A percentile compares a stretch with the other conserved stretches of the same genome.
Conservation (phyloP, 1,140 invertebrate genomes). For the Drosophila murphyi region DNA sequence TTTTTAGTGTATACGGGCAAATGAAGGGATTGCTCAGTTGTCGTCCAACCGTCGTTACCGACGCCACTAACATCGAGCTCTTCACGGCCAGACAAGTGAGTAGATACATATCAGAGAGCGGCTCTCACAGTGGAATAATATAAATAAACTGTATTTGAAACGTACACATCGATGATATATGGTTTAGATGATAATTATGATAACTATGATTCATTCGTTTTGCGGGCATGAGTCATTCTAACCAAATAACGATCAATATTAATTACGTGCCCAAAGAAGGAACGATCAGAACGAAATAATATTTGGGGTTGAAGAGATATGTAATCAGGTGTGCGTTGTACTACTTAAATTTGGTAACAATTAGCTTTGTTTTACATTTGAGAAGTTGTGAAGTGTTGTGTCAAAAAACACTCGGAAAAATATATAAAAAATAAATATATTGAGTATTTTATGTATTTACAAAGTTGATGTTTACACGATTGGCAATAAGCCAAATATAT, state of each 20-base stretch:
- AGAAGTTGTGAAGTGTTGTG: background rate
- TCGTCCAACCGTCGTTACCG: conserved; percentile 61
- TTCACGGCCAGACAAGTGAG: conserved; percentile 46
- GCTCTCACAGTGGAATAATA: conserved; percentile 8
- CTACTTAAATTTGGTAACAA: conserved; percentile 29
- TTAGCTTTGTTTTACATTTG: background rate
- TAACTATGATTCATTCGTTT: conserved; percentile 30
- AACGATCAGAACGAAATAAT: background rate
- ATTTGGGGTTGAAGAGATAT: background rate
- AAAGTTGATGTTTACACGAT: too few relatives aligned
- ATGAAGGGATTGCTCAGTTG: conserved; percentile 55
- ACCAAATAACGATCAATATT: background rate
- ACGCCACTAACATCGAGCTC: conserved; percentile 56
- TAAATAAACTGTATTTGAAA: background rate
- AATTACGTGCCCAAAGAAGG: background rate
- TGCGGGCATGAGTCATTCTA: conserved; percentile 48
- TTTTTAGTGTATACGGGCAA: conserved; percentile 24
- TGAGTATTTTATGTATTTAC: too few relatives aligned
- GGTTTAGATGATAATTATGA: background rate
- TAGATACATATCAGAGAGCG: conserved; percentile 18
- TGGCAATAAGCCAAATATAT: too few relatives aligned
- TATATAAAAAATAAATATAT: background rate
- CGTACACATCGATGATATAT: background rate
- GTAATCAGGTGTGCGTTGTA: conserved; percentile 18
- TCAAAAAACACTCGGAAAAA: too few relatives aligned